Evolutionary conservation across 53 echinoderm and acorn worm genomes (phyloP).

Genomic region (Echinometra lucunter): DNA sequence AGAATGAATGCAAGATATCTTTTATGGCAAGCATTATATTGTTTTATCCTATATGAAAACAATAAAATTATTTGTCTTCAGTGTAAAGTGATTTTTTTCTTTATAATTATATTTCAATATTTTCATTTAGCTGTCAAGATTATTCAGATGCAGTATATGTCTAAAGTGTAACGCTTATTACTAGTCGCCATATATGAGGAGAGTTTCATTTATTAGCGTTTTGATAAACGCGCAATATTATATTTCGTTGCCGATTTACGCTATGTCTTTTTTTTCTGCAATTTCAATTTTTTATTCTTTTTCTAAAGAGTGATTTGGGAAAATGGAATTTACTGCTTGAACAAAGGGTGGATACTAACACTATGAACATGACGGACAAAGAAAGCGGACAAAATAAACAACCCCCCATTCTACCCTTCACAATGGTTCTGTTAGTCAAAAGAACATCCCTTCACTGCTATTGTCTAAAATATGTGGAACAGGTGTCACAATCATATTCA

Average conservation of each 20-base stretch:
- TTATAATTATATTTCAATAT: too few relatives aligned
- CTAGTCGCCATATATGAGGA: constrained; percentile 11
- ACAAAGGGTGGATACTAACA: not conserved
- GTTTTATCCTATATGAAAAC: not conserved
- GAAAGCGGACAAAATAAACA: too few relatives aligned
- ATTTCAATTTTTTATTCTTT: not conserved
- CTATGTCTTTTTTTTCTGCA: not conserved
- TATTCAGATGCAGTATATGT: not conserved
- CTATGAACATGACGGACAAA: too few relatives aligned
- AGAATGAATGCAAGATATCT: not conserved
- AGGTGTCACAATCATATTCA: too few relatives aligned
- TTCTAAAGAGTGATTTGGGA: constrained; percentile 35
- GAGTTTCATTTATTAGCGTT: constrained; percentile 11
- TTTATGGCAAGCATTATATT: not conserved
- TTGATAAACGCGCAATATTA: not conserved
- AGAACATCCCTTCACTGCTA: too few relatives aligned
- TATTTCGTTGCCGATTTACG: not conserved
- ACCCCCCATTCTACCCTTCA: too few relatives aligned
- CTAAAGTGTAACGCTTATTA: not conserved
- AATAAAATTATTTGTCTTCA: not conserved
- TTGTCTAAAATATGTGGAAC: too few relatives aligned
- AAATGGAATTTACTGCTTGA: constrained; percentile 51
- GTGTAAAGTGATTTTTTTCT: not conserved
- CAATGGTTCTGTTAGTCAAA: too few relatives aligned
- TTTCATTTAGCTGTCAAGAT: too few relatives aligned